Percentiles rank a stretch among this genome's conserved stretches.
Evolutionary conservation across 2,797 vertebrate species (phyloP).

Genomic region (Acanthopagrus latus): DNA sequence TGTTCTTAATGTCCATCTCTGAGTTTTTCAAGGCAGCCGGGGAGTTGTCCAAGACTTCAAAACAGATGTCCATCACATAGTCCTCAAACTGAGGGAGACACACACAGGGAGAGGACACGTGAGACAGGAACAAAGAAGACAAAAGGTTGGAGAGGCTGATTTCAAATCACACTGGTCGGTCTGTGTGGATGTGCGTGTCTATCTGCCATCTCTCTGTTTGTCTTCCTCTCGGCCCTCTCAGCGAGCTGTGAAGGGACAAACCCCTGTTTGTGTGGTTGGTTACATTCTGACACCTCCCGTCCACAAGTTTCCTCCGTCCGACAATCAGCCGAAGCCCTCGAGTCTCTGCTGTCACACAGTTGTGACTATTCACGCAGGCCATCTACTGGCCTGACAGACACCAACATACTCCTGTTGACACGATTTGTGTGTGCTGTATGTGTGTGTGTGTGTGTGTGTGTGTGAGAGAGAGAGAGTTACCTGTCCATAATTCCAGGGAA

Average conservation of each 20-base stretch:
- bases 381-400: slow-evolving; percentile 38
- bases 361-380: slow-evolving; percentile 74
- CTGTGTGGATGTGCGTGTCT: not conserved
- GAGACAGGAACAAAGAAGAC: not conserved
- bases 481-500: slow-evolving; percentile 92
- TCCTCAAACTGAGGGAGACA: slow-evolving; percentile 87
- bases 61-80: slow-evolving; percentile 89
- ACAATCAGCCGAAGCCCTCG: slow-evolving; percentile 40
- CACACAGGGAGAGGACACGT: not conserved
- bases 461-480: slow-evolving; percentile 70
- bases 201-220: slow-evolving; percentile 20
- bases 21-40: slow-evolving; percentile 84
- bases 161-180: not conserved
- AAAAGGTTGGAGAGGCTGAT: not conserved
- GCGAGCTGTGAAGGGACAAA: slow-evolving; percentile 50
- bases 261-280: slow-evolving; percentile 74
- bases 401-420: not conserved
- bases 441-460: not conserved
- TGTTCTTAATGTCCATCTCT: slow-evolving; percentile 78
- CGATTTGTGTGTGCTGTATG: slow-evolving; percentile 3
- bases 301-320: slow-evolving; percentile 67
- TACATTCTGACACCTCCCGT: slow-evolving; percentile 75
- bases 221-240: slow-evolving; percentile 35
- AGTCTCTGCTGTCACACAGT: slow-evolving; percentile 54
- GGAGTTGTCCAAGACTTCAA: slow-evolving; percentile 89